These are phyloP conservation scores for Drosophila tripunctata DNA, from an alignment of 2,888 invertebrate species.

Conservation along the genomic window DNA sequence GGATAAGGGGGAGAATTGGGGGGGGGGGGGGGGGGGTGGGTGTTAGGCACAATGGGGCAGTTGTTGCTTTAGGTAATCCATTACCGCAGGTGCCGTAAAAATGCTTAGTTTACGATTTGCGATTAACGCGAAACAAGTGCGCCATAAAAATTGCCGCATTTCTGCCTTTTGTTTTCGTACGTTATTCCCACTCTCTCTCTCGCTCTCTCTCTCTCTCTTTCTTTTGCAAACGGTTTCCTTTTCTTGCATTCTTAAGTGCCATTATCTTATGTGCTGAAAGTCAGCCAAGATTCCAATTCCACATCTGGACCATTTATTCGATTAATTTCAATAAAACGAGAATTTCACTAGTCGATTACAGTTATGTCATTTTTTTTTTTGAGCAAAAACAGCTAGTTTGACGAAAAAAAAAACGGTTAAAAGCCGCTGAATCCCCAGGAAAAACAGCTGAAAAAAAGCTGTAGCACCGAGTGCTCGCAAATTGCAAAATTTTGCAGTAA, in stretches of 20 bases:
- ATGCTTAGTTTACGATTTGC: slow-evolving; percentile 80
- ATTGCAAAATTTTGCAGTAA: too few species aligned
- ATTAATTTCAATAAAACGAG: slow-evolving; percentile 77
- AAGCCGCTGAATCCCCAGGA: too few species aligned
- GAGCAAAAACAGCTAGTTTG: too few species aligned
- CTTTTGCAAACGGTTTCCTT: slow-evolving; percentile 10
- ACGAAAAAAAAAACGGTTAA: too few species aligned
- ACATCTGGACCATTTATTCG: slow-evolving; percentile 57
- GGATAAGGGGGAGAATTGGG: neutral
- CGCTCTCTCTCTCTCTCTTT: slow-evolving; percentile 2
- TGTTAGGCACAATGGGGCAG: slow-evolving; percentile 22
- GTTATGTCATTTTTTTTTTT: too few species aligned
- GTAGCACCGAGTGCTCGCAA: too few species aligned
- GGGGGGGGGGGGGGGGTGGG: neutral
- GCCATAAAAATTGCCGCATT: slow-evolving; percentile 68
- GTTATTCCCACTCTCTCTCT: slow-evolving; percentile 1
- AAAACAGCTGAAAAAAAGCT: too few species aligned
- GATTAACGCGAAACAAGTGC: slow-evolving; percentile 79
- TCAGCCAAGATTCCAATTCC: neutral
- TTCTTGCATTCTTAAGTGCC: neutral
- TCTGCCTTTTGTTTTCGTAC: slow-evolving; percentile 51
- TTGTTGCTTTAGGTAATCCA: slow-evolving; percentile 71
- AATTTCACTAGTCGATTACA: slow-evolving; percentile 42
- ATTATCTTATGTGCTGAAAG: neutral
- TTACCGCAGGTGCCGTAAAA: slow-evolving; percentile 80